These are phyloP conservation scores for Arenaria interpres DNA, from an alignment of 2,113 vertebrate genomes.

Conservation along the genomic window DNA sequence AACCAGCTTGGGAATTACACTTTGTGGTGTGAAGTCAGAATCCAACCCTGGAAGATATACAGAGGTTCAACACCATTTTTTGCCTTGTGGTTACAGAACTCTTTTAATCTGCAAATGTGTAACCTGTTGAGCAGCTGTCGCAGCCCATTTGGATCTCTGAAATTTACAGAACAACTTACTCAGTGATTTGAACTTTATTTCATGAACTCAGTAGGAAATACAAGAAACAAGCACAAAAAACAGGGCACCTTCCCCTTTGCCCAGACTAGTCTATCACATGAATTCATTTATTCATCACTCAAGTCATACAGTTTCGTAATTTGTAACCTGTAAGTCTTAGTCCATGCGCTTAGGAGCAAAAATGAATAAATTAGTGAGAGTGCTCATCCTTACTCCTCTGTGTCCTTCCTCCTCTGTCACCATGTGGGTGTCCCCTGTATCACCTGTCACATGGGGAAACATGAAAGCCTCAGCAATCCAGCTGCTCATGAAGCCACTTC, in stretches of 20 bases:
- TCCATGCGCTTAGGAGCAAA: neutral
- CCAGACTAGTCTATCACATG: neutral
- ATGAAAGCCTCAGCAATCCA: neutral
- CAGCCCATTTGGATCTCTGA: neutral
- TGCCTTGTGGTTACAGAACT: neutral
- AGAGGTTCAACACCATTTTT: neutral
- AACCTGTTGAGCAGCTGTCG: neutral
- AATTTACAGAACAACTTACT: neutral
- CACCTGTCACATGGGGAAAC: neutral
- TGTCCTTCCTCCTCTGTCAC: neutral
- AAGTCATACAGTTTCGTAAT: neutral
- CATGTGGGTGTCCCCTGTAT: rapidly evolving
- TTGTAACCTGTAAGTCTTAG: neutral
- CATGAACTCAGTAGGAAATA: neutral
- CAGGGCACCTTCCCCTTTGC: neutral
- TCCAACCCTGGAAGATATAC: neutral
- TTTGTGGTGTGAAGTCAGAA: neutral
- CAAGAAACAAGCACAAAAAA: neutral
- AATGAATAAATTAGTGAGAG: neutral
- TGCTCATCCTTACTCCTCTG: neutral
- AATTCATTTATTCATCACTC: neutral
- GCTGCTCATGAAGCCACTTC: neutral
- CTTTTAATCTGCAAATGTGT: neutral
- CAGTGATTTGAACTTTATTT: neutral
- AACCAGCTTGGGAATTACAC: neutral